Base-by-base conservation (phyloP, 2,888 invertebrate genomes). In the Ctena decussata region DNA sequence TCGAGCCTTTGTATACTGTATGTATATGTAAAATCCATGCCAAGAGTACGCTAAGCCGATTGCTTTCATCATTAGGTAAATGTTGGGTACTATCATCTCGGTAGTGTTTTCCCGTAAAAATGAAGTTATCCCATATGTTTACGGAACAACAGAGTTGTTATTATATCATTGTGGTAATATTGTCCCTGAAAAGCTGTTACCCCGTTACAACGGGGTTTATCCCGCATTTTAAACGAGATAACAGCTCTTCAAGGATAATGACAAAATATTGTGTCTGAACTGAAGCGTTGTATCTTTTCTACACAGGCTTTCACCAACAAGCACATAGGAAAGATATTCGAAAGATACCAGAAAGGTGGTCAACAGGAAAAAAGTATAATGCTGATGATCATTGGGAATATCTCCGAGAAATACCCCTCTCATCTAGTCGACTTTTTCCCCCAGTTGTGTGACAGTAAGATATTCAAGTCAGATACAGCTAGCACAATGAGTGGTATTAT, bases 231-330 rank as follows among this genome's bases (percentile, higher is more conserved):
- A n/a, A n/a, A n/a, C n/a, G n/a, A n/a, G n/a, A n/a, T n/a, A n/a
- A n/a, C n/a, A n/a, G n/a, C n/a, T n/a, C 8, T 65, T 86, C 5
- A 85, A 89, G 27, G 44, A 75, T 0, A 60, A 46, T 21, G 76
- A 86, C 11, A 83, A 82, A 41, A 72, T 35, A 11, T 44, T 41
- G 60, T n/a, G n/a, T n/a, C n/a, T n/a, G n/a, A n/a, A n/a, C n/a
- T n/a, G n/a, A n/a, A n/a, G n/a, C n/a, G 69, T 89, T 11, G 21
- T 81, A 24, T 27, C n/a, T n/a, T n/a, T 53, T 30, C 72, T 92
- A 0, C 41, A n/a, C 57, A 81, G 81, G 76, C 35, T n/a, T 81
- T 81, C 32, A 76, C 27, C 11, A 69, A 46, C 30, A n/a, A 21
- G 6, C 75, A 71, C 15, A 71, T 81, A 12, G 49, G 37, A 37